Percentiles rank a stretch among this genome's conserved stretches.
phyloP scores from a whole-genome alignment of 2,113 vertebrate species.

The Alligator sinensis region DNA sequence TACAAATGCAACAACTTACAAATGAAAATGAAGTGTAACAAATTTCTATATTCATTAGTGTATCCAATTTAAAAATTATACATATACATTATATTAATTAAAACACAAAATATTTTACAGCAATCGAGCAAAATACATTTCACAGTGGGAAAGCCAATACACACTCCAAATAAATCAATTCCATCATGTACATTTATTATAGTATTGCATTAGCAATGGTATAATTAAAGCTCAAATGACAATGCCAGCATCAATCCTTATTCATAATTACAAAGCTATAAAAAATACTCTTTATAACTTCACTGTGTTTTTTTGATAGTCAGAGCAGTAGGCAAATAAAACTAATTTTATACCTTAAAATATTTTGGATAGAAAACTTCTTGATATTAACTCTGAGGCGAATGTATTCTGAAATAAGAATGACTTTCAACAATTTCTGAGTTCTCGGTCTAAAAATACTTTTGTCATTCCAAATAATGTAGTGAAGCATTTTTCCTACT shows the following conservation, averaged over 20 bases:
- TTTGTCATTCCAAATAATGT: neutral
- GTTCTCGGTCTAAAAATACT: neutral
- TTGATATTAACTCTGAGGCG: neutral
- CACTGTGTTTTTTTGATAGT: no score
- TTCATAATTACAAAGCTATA: no score
- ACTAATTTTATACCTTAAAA: slow-evolving; percentile 7
- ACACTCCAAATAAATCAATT: neutral
- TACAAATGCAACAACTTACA: neutral
- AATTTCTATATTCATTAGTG: neutral
- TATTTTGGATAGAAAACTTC: neutral
- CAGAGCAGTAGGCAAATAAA: neutral
- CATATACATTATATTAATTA: neutral
- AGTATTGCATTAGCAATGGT: neutral
- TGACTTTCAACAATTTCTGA: neutral
- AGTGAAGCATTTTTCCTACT: neutral
- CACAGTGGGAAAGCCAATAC: neutral
- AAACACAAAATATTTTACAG: neutral
- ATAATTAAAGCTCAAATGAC: neutral
- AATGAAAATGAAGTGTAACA: neutral
- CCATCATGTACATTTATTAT: slow-evolving; percentile 3
- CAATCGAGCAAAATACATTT: neutral
- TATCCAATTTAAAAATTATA: neutral
- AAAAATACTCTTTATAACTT: no score
- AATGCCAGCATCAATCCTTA: neutral
- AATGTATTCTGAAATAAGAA: slow-evolving; percentile 2